Base-by-base conservation (phyloP, 2,888 invertebrate species). In the Platypus cylindrus region DNA sequence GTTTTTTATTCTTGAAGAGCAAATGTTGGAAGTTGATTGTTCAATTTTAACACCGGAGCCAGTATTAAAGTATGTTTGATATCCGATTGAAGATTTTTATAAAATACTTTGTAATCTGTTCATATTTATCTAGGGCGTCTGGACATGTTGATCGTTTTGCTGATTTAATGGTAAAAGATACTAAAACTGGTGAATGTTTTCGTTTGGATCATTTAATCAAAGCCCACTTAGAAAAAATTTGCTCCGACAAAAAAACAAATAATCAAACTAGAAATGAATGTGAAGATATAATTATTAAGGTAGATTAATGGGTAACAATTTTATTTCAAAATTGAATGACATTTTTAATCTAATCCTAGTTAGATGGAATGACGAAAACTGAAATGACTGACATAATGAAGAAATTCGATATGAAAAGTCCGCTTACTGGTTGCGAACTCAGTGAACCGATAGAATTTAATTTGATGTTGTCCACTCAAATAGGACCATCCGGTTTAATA, bases 91-190 rank as follows among this genome's bases (percentile, higher is more conserved):
- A 5, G 4, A 7, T 8, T 29, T 29, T 7, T 13, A 9, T 29
- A 13, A 5, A 14, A 13, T 29, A 12, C 26, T 7, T 7, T 11
- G 25, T 5, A 25, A 25, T 25, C 5, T 25, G 5, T 25, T 25
- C 12, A 25, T 9, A 5, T 25, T 25, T 25, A 8, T 27, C 5
- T 54, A 78, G 77, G 57, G 94, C 98, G 12, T 98, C 97, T 4
- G 98, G 98, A 0, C 98, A 99, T 63, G 97, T 98, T 1, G 98
- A 98, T 53, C 73, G 97, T 37, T 99, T 99, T 69, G 94, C 97
- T 30, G 98, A 99, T 67, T 75, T 91, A 38, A 99, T 99, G 98
- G 95, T 97, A 1, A 99, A 98, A 61, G 98, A 99, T 67, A 54
- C 78, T 0, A 85, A 86, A 59, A 89, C 77, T 45, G 98, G 98